phyloP scores from a whole-genome alignment of 35 echinoderm and acorn worm genomes.

The Heliocidaris erythrogramma region DNA sequence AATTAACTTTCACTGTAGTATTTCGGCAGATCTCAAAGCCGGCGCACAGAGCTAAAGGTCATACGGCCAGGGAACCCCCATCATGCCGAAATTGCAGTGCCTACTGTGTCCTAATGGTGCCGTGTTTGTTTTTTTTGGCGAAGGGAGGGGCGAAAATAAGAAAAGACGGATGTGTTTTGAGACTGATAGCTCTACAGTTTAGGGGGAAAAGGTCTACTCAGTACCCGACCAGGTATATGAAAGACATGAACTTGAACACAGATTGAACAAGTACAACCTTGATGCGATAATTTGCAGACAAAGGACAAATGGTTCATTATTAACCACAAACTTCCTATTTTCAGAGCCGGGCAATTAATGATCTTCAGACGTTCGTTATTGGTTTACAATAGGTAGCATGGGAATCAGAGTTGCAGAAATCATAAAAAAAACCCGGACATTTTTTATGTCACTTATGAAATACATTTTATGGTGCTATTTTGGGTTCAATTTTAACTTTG shows the following conservation, averaged over 20 bases:
- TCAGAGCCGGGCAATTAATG: not conserved
- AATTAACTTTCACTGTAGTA: slow-evolving; percentile 41
- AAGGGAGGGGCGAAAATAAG: slow-evolving; percentile 25
- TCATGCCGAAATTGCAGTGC: slow-evolving; percentile 28
- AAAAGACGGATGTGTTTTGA: slow-evolving; percentile 27
- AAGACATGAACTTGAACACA: not conserved
- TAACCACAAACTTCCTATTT: slow-evolving; percentile 3
- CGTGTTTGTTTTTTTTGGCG: slow-evolving; percentile 14
- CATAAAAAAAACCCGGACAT: too few relatives aligned
- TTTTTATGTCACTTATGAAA: too few relatives aligned
- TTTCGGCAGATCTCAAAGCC: slow-evolving; percentile 22
- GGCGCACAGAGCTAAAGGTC: not conserved
- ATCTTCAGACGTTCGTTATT: not conserved
- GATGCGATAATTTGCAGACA: not conserved
- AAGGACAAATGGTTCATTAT: not conserved
- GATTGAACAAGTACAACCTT: slow-evolving; percentile 3
- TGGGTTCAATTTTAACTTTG: too few relatives aligned
- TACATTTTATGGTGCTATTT: too few relatives aligned
- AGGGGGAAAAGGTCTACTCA: not conserved
- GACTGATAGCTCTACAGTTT: not conserved
- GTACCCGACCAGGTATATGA: not conserved
- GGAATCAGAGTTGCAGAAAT: too few relatives aligned
- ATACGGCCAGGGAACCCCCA: slow-evolving; percentile 21
- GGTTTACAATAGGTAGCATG: not conserved
- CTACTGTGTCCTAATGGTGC: slow-evolving; percentile 2